Base-by-base conservation (phyloP, 2,113 vertebrate genomes). In the Nibea coibor region DNA sequence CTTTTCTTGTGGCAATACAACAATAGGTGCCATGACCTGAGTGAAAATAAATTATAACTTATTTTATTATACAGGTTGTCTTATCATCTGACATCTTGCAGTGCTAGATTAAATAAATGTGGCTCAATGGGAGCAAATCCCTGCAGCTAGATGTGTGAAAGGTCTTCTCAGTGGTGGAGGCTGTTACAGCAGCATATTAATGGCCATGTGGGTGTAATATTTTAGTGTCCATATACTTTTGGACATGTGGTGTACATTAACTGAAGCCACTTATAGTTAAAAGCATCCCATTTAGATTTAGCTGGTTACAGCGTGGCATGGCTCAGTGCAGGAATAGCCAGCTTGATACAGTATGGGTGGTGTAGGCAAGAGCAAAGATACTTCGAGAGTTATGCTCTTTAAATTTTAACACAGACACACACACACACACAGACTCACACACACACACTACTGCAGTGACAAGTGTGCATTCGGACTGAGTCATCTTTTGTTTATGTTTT, bases 401-500 rank as follows among this genome's bases (percentile, higher is more conserved):
- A 35, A 48, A 63, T 51, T 63, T 59, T 3, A 51, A 9, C 56
- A 78, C 64, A 57, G 42, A 26, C 24, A 26, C 24, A 31, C 53
- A 28, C 28, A 28, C 28, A 28, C 2, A 28, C 28, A 28, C 28
- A 26, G 1, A 26, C 24, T 2, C 24, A 8, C 56, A 78, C 64
- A 57, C 54, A 31, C 53, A 28, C 28, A 28, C 57, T 19, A 63
- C 72, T 70, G 53, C 72, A n/a, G 17, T 74, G 72, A 71, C 58
- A 43, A 80, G 69, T 28, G 45, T 39, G 71, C 45, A 43, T 81
- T 76, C 80, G 63, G 42, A 57, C 43, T 24, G 67, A 85, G 51
- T 87, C 78, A 47, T 74, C 56, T 58, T 72, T 69, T 75, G 51
- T 73, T 76, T 79, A 26, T 68, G 43, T 84, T 63, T 81, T 24